A percentile compares a stretch with the other conserved stretches of the same genome.
phyloP scores from a whole-genome alignment of 2,888 invertebrate genomes.

The Petrophora chlorosata region DNA sequence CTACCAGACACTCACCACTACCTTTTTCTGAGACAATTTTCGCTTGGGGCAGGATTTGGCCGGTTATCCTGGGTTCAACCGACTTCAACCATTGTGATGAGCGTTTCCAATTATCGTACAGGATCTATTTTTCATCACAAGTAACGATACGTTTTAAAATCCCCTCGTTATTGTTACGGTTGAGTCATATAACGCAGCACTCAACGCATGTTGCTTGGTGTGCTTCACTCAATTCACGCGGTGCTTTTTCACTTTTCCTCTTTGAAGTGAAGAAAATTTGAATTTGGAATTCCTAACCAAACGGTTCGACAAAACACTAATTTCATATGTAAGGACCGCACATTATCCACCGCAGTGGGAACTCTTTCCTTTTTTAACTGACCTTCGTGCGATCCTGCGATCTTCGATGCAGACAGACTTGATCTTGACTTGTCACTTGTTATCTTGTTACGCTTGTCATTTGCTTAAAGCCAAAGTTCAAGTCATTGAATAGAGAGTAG shows the following conservation, averaged over 20 bases:
- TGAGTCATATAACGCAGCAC: slow-evolving; percentile 26
- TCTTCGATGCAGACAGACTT: no score
- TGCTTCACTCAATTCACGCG: no score
- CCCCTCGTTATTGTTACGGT: slow-evolving; percentile 25
- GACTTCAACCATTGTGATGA: slow-evolving; percentile 38
- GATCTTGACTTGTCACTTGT: no score
- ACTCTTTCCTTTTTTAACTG: no score
- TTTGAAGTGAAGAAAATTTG: background rate
- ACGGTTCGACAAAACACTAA: no score
- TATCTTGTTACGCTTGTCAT: no score
- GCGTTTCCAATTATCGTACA: slow-evolving; percentile 33
- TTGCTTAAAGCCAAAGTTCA: no score
- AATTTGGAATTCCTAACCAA: background rate
- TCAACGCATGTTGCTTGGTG: slow-evolving; percentile 21
- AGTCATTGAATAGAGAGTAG: no score
- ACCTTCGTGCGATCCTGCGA: no score
- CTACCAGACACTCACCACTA: slow-evolving; percentile 31
- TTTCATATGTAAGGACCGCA: no score
- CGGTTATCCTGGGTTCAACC: slow-evolving; percentile 36
- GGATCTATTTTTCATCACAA: slow-evolving; percentile 32
- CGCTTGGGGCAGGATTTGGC: slow-evolving; percentile 28
- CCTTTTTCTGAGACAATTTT: slow-evolving; percentile 34
- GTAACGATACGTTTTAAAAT: slow-evolving; percentile 30
- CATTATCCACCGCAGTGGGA: no score
- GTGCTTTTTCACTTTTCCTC: no score